These are phyloP conservation scores for Brotula barbata DNA, from an alignment of 2,797 vertebrate species.

Conservation along the genomic window DNA sequence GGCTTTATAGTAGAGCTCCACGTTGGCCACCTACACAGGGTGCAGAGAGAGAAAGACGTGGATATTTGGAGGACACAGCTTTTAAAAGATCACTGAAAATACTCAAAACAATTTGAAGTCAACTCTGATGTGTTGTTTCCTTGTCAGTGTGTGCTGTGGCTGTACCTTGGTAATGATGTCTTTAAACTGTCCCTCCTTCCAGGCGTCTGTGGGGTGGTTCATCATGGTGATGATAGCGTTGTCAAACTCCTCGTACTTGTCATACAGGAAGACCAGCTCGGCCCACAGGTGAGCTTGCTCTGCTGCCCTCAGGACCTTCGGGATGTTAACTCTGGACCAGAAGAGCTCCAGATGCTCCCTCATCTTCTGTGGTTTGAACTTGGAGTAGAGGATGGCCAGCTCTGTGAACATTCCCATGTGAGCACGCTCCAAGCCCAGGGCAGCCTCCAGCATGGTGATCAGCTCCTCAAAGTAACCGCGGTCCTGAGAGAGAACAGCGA, in stretches of 20 bases:
- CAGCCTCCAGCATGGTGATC: conserved; percentile 98
- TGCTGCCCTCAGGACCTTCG: conserved; percentile 97
- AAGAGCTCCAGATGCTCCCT: conserved; percentile 97
- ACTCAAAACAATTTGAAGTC: neutral
- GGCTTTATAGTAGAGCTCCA: conserved; percentile 98
- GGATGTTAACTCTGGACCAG: conserved; percentile 99
- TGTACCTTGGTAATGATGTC: conserved; percentile 98
- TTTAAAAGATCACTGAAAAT: too few species aligned
- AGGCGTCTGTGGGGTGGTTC: conserved; percentile 97
- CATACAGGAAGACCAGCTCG: conserved; percentile 97
- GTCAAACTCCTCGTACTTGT: conserved; percentile 99
- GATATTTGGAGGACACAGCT: too few species aligned
- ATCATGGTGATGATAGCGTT: conserved; percentile 99
- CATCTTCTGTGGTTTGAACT: conserved; percentile 99
- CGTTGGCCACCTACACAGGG: conserved; percentile 91
- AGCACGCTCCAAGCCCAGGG: conserved; percentile 94
- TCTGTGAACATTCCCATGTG: conserved; percentile 99
- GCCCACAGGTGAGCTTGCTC: conserved; percentile 99
- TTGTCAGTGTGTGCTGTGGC: neutral
- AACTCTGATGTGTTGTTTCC: neutral
- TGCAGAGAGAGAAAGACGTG: neutral
- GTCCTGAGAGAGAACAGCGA: conserved; percentile 79
- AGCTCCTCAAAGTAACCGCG: conserved; percentile 98
- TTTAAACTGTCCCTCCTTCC: conserved; percentile 99
- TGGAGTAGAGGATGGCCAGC: conserved; percentile 98